Percentiles rank a stretch among this genome's conserved stretches.
These are phyloP conservation scores for Ligdia adustata DNA, from an alignment of 2,888 invertebrate species.

Conservation along the genomic window DNA sequence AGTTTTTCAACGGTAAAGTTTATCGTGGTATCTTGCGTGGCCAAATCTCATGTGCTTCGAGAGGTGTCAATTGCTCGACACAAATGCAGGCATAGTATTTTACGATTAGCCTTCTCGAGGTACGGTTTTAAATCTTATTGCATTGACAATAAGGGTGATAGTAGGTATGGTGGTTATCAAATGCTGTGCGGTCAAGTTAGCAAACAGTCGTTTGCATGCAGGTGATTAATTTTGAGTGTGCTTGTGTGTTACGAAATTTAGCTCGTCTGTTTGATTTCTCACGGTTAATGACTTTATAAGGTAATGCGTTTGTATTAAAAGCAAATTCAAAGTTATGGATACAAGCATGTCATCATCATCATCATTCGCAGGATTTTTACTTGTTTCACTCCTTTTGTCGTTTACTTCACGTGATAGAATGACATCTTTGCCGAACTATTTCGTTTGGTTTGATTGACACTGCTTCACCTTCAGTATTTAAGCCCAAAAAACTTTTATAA, in stretches of 20 bases:
- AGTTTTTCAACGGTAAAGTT: background rate
- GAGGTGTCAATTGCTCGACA: slow-evolving; percentile 61
- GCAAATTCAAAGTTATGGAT: no score
- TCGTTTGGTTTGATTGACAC: no score
- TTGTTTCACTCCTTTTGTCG: no score
- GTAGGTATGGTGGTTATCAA: background rate
- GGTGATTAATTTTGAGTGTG: slow-evolving; percentile 36
- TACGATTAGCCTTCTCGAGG: slow-evolving; percentile 20
- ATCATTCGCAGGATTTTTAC: no score
- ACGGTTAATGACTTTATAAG: slow-evolving; percentile 29
- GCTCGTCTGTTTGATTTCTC: slow-evolving; percentile 34
- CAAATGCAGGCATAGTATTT: slow-evolving; percentile 43
- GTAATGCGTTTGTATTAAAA: no score
- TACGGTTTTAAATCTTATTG: slow-evolving; percentile 35
- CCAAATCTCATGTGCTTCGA: slow-evolving; percentile 52
- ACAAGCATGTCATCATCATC: no score
- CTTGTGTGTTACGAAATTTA: slow-evolving; percentile 34
- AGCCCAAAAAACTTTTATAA: no score
- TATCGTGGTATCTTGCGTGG: slow-evolving; percentile 40
- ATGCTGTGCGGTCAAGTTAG: slow-evolving; percentile 32
- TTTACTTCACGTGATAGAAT: no score
- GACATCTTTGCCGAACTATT: no score
- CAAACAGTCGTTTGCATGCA: slow-evolving; percentile 36
- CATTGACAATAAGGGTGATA: slow-evolving; percentile 19
- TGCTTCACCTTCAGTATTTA: no score